A percentile compares a stretch with the other conserved stretches of the same genome.
Conservation (phyloP, 2,113 vertebrate species). For the Zosterops hypoxanthus region DNA sequence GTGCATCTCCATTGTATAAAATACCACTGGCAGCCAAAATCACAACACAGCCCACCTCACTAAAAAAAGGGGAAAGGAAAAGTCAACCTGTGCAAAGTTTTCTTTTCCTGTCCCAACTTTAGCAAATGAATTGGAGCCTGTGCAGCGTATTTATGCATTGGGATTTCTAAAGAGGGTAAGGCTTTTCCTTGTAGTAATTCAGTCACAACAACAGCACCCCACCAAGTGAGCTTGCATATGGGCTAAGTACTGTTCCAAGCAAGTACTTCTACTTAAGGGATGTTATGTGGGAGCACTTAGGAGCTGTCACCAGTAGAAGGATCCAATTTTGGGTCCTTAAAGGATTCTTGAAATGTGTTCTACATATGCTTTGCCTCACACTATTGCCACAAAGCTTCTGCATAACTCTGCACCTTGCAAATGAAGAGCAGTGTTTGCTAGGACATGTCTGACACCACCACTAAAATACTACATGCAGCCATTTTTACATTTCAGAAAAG, state of each 20-base stretch:
- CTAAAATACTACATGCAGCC: not conserved
- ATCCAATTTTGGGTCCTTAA: not conserved
- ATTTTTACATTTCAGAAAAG: not conserved
- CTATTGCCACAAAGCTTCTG: not conserved
- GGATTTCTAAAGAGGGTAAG: not conserved
- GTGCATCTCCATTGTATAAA: not conserved
- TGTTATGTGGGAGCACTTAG: not conserved
- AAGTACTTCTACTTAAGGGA: not conserved
- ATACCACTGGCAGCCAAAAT: not conserved
- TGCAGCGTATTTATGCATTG: not conserved
- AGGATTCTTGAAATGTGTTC: not conserved
- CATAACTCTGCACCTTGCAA: not conserved
- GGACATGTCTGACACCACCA: not conserved
- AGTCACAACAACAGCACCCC: not conserved
- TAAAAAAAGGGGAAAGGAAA: not conserved
- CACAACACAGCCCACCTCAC: not conserved
- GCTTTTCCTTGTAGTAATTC: not conserved
- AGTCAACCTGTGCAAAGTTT: not conserved
- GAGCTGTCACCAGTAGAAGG: not conserved
- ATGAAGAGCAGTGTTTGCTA: not conserved
- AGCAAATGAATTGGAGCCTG: not conserved
- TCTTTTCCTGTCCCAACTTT: not conserved
- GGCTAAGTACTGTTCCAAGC: not conserved
- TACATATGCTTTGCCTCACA: not conserved
- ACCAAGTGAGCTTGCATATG: not conserved